Percentiles rank a stretch among this genome's conserved stretches.
Evolutionary conservation across 2,113 vertebrate species (phyloP).

Genomic region (Dicaeum eximium): DNA sequence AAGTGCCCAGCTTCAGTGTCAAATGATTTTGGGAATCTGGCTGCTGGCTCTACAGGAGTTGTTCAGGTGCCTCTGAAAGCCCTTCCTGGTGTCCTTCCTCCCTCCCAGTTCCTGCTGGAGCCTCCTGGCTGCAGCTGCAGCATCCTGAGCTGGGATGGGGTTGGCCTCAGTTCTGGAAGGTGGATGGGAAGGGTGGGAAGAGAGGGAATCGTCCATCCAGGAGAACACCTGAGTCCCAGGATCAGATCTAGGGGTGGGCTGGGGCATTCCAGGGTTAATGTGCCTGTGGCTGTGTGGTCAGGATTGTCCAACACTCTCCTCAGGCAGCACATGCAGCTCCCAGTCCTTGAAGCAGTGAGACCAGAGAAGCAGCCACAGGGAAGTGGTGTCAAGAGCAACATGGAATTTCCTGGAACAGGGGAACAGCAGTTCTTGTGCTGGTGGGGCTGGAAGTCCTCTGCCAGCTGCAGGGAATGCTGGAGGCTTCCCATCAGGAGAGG

Average conservation of each 20-base stretch:
- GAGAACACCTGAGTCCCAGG: neutral
- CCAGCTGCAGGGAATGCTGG: neutral
- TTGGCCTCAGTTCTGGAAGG: neutral
- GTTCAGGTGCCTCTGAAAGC: neutral
- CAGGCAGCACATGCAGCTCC: neutral
- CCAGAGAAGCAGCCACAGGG: neutral
- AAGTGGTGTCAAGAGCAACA: neutral
- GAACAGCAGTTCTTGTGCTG: neutral
- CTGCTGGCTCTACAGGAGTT: neutral
- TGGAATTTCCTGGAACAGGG: fast-evolving
- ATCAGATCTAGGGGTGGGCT: neutral
- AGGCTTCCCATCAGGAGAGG: neutral
- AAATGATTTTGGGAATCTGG: neutral
- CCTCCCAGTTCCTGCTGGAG: neutral
- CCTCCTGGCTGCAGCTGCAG: neutral
- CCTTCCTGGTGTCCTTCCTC: neutral
- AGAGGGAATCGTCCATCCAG: neutral
- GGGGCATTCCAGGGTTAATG: neutral
- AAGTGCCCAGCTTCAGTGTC: neutral
- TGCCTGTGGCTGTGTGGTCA: neutral
- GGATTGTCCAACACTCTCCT: neutral
- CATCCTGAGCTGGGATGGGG: fast-evolving
- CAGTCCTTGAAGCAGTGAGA: neutral
- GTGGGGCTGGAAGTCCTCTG: neutral
- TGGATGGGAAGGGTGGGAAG: neutral